phyloP scores from a whole-genome alignment of 2,797 vertebrate species.

The Synanceia verrucosa region DNA sequence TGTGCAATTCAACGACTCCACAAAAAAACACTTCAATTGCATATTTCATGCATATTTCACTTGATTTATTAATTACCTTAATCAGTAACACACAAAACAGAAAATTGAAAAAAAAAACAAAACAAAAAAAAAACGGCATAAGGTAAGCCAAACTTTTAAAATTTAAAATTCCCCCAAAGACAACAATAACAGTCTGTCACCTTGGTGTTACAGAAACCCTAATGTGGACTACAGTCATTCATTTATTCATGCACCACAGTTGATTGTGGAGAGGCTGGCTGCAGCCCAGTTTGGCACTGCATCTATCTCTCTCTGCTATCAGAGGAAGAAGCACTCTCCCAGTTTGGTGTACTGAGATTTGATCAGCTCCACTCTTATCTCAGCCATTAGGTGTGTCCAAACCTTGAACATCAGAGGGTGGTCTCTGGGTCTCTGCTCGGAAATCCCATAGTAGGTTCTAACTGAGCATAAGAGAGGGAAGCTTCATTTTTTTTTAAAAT shows the following conservation, averaged over 20 bases:
- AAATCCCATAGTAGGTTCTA: slow-evolving; percentile 64
- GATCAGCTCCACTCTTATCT: slow-evolving; percentile 82
- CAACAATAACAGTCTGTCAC: slow-evolving; percentile 74
- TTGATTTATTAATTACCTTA: too few species aligned
- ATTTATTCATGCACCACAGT: slow-evolving; percentile 75
- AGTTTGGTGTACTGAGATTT: slow-evolving; percentile 76
- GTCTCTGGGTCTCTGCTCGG: slow-evolving; percentile 56
- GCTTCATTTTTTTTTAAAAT: slow-evolving; percentile 71
- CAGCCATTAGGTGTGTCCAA: slow-evolving; percentile 81
- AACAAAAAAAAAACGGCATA: too few species aligned
- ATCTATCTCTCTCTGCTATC: slow-evolving; percentile 77
- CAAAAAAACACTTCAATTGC: not conserved
- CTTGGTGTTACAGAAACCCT: slow-evolving; percentile 60
- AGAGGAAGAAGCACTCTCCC: slow-evolving; percentile 72
- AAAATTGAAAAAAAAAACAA: not conserved
- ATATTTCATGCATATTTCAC: not conserved
- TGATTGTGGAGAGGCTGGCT: slow-evolving; percentile 80
- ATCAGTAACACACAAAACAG: not conserved
- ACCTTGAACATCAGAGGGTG: slow-evolving; percentile 80
- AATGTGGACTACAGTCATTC: slow-evolving; percentile 71
- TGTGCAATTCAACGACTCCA: too few species aligned
- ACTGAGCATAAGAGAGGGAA: slow-evolving; percentile 71
- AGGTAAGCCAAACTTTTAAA: not conserved
- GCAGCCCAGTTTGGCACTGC: slow-evolving; percentile 78
- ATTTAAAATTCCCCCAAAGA: slow-evolving; percentile 74